Conservation (phyloP, 2,113 vertebrate species). For the pig (Sus scrofa) region T2T-Sscrofa CM000812.6:60459501-60460000, state of each 20-base stretch:
- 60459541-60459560: neutral
- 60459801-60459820: constrained; percentile 2
- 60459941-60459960: neutral
- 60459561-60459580: neutral
- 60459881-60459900: neutral
- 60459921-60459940: neutral
- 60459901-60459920: neutral
- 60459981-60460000: neutral
- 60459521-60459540: neutral
- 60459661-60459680: neutral
- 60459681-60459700: neutral
- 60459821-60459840: neutral
- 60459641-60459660: neutral
- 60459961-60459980: neutral
- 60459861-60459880: neutral
- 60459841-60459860: neutral
- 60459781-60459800: neutral
- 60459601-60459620: neutral
- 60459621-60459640: neutral
- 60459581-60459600: neutral
- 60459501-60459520: neutral
- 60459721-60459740: neutral
- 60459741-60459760: neutral
- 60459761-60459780: neutral
- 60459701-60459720: neutral